phyloP scores from a whole-genome alignment of 2,113 vertebrate genomes.

The Spheniscus mendiculus region DNA sequence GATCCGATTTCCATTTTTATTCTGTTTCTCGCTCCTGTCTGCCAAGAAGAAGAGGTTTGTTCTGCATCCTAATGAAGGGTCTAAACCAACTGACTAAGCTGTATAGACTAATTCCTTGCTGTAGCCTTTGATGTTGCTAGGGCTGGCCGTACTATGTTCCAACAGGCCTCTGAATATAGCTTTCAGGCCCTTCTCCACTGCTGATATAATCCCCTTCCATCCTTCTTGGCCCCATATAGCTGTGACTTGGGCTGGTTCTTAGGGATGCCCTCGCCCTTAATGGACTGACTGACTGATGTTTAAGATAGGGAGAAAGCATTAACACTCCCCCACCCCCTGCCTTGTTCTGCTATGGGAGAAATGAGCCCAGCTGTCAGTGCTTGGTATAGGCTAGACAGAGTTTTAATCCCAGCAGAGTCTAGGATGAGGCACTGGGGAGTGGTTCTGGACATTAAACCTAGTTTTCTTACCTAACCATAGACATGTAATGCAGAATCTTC shows the following conservation, averaged over 20 bases:
- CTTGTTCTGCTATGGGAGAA: neutral
- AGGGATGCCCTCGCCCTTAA: neutral
- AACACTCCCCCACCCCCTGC: neutral
- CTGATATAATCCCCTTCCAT: neutral
- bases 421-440: neutral
- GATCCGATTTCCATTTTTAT: conserved; percentile 74
- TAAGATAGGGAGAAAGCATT: neutral
- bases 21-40: conserved; percentile 69
- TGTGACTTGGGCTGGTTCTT: neutral
- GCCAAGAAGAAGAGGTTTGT: conserved; percentile 19
- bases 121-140: conserved; percentile 44
- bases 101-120: conserved; percentile 45
- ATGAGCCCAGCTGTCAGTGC: neutral
- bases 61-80: conserved; percentile 76
- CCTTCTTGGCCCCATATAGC: neutral
- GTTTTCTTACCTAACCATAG: neutral
- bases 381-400: neutral
- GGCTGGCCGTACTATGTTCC: neutral
- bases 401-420: neutral
- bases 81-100: conserved; percentile 32
- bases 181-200: neutral
- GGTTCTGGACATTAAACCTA: neutral
- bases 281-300: neutral
- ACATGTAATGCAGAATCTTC: neutral
- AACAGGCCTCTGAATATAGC: neutral